A percentile compares a stretch with the other conserved stretches of the same genome.
Evolutionary conservation across 2,113 vertebrate genomes (phyloP).

Genomic region (Mirza zaza): DNA sequence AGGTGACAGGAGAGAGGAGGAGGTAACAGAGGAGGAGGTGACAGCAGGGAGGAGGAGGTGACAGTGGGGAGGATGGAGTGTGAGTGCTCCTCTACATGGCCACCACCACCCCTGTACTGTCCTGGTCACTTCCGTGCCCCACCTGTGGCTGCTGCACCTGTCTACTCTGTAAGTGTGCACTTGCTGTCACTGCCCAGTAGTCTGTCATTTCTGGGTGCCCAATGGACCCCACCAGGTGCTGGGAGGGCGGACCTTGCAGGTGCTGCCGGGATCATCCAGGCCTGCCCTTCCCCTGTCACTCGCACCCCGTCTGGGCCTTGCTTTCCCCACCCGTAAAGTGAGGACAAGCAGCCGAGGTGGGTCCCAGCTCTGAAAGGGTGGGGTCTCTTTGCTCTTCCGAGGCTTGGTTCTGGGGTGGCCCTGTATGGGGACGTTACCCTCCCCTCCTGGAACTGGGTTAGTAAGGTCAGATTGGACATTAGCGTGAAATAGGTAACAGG

Average conservation of each 20-base stretch:
- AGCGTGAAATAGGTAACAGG: neutral
- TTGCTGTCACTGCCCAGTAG: neutral
- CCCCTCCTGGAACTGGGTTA: neutral
- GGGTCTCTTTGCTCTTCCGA: neutral
- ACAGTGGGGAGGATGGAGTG: neutral
- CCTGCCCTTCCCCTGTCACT: neutral
- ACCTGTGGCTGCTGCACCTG: too few species aligned
- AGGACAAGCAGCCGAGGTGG: neutral
- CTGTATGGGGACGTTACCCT: neutral
- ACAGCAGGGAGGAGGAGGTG: neutral
- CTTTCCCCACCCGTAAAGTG: neutral
- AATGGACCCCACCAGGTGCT: neutral
- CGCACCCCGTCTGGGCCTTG: neutral
- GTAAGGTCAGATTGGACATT: neutral
- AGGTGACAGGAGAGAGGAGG: too few species aligned
- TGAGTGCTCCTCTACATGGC: neutral
- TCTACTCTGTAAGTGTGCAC: too few species aligned
- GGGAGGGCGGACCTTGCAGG: neutral
- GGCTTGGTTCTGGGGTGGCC: neutral
- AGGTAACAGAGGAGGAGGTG: neutral
- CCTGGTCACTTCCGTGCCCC: neutral
- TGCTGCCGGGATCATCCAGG: too few species aligned
- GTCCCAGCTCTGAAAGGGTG: rapidly evolving
- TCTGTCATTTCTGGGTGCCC: neutral
- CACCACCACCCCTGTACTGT: neutral